phyloP scores from a whole-genome alignment of 1,140 invertebrate species.

The Chlorops oryzae region DNA sequence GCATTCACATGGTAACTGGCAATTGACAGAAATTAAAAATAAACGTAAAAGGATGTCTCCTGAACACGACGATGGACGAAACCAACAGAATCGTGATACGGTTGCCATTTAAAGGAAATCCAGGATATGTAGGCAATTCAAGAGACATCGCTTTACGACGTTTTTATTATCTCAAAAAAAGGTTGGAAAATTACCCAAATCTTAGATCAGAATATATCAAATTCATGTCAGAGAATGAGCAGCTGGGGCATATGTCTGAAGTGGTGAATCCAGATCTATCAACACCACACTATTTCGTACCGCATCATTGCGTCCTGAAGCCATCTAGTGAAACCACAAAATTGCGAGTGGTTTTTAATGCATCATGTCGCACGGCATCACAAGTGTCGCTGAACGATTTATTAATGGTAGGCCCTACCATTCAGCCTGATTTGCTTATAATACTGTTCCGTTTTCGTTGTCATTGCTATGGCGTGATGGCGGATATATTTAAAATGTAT shows the following conservation, averaged over 20 bases:
- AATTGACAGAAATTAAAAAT: too few relatives aligned
- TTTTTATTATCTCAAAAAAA: too few relatives aligned
- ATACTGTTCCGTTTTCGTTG: slow-evolving; percentile 44
- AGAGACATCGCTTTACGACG: too few relatives aligned
- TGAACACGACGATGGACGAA: too few relatives aligned
- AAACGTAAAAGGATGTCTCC: too few relatives aligned
- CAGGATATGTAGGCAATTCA: too few relatives aligned
- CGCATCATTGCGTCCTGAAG: slow-evolving; percentile 31
- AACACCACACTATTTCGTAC: slow-evolving; percentile 22
- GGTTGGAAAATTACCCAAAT: too few relatives aligned
- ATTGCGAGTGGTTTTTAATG: slow-evolving; percentile 33
- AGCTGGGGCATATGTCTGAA: slow-evolving; percentile 26
- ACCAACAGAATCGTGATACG: too few relatives aligned
- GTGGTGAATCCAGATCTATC: background rate
- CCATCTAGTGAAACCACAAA: slow-evolving; percentile 23
- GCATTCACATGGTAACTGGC: too few relatives aligned
- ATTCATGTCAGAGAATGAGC: slow-evolving; percentile 34
- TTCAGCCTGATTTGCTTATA: slow-evolving; percentile 46
- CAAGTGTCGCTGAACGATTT: slow-evolving; percentile 42
- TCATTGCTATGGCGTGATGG: slow-evolving; percentile 31
- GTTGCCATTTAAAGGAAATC: too few relatives aligned
- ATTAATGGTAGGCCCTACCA: slow-evolving; percentile 34
- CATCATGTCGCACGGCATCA: slow-evolving; percentile 6
- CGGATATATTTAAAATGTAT: slow-evolving; percentile 49
- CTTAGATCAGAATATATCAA: slow-evolving; percentile 21